A percentile compares a stretch with the other conserved stretches of the same genome.
phyloP scores from a whole-genome alignment of 2,113 vertebrate species.

The Nothoprocta perdicaria region DNA sequence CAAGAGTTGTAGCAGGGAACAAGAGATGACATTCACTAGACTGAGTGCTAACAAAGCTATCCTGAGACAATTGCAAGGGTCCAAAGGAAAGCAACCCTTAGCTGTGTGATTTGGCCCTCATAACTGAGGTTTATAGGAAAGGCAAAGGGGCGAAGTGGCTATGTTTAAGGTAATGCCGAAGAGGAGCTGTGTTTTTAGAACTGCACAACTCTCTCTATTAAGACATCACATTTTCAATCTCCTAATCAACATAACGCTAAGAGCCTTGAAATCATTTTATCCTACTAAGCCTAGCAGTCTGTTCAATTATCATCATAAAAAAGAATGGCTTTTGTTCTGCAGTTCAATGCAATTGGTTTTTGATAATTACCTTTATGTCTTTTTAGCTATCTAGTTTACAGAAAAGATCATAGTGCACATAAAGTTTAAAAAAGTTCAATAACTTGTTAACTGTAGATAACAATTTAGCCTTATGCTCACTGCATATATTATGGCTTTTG shows the following conservation, averaged over 20 bases:
- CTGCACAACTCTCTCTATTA: constrained; percentile 58
- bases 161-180: not conserved
- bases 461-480: constrained; percentile 51
- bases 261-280: constrained; percentile 75
- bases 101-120: not conserved
- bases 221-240: constrained; percentile 70
- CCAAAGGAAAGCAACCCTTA: not conserved
- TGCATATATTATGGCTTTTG: constrained; percentile 63
- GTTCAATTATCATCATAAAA: constrained; percentile 75
- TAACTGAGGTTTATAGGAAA: not conserved
- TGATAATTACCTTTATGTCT: constrained; percentile 63
- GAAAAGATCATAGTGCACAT: constrained; percentile 47
- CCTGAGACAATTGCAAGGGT: not conserved
- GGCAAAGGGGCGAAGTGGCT: not conserved
- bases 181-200: not conserved
- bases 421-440: constrained; percentile 67
- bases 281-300: constrained; percentile 55
- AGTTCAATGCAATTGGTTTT: constrained; percentile 63
- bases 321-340: constrained; percentile 70
- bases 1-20: not conserved
- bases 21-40: not conserved
- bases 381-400: constrained; percentile 55
- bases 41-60: not conserved
- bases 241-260: constrained; percentile 66
- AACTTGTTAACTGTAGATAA: constrained; percentile 61